phyloP scores from a whole-genome alignment of 1,140 invertebrate species.

The Callitettix versicolor region DNA sequence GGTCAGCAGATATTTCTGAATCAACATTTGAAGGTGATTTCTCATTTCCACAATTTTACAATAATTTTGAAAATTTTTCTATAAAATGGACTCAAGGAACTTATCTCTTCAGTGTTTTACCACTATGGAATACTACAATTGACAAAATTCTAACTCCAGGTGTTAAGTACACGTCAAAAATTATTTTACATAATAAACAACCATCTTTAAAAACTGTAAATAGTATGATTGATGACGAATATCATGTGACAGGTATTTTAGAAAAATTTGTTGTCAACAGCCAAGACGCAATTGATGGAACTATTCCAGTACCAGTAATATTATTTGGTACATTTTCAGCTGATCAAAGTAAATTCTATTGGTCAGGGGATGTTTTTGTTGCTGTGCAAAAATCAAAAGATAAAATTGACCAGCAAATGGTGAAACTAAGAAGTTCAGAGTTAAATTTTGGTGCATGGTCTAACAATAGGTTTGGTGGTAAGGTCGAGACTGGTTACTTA shows the following conservation, averaged over 20 bases:
- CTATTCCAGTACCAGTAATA: constrained; percentile 8
- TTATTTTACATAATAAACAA: constrained; percentile 2
- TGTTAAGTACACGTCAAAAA: constrained; percentile 5
- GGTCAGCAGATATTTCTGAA: background rate
- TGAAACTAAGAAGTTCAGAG: background rate
- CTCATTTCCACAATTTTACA: constrained; percentile 8
- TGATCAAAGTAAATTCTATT: constrained; percentile 7
- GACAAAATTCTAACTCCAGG: constrained; percentile 4
- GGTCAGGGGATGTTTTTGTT: constrained; percentile 4
- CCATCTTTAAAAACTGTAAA: background rate
- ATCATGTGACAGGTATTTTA: background rate
- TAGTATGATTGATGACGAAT: background rate
- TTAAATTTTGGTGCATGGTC: background rate
- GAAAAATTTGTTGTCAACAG: constrained; percentile 11
- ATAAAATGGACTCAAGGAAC: constrained; percentile 4
- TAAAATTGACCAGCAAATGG: constrained; percentile 1
- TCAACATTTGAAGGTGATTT: constrained; percentile 1
- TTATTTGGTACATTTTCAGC: constrained; percentile 9
- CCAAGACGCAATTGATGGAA: constrained; percentile 8
- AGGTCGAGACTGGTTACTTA: constrained; percentile 14
- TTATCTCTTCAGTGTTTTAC: constrained; percentile 4
- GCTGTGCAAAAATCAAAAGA: background rate
- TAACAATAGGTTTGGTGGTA: constrained; percentile 7
- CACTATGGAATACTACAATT: background rate
- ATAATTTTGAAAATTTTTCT: background rate